Conservation (phyloP, 2,113 vertebrate genomes). For the Barbus barbus region DNA sequence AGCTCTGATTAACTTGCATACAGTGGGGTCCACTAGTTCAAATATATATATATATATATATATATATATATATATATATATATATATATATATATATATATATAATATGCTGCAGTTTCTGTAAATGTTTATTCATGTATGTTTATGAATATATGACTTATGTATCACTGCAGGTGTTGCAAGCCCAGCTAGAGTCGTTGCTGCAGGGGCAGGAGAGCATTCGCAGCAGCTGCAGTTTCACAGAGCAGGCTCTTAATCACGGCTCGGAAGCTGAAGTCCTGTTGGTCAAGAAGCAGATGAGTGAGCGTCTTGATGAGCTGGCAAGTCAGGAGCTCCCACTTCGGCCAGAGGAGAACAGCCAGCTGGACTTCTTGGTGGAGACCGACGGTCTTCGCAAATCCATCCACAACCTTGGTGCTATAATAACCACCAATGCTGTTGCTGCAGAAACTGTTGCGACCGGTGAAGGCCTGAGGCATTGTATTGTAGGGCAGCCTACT, state of each 20-base stretch:
- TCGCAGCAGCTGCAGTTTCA: conserved; percentile 92
- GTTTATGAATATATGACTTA: background rate
- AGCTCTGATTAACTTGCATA: background rate
- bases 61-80: too few species aligned
- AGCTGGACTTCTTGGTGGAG: conserved; percentile 91
- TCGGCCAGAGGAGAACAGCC: conserved; percentile 90
- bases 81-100: too few species aligned
- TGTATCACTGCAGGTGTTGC: conserved; percentile 82
- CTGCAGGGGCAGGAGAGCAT: conserved; percentile 93
- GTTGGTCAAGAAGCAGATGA: conserved; percentile 96
- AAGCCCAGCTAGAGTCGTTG: conserved; percentile 88
- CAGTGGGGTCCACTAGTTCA: background rate
- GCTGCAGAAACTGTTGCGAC: conserved; percentile 92
- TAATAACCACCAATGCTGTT: conserved; percentile 90
- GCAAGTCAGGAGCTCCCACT: conserved; percentile 84
- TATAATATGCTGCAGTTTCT: background rate
- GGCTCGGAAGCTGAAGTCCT: conserved; percentile 94
- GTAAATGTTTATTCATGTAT: background rate
- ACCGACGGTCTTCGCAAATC: conserved; percentile 95
- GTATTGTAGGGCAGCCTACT: conserved; percentile 86
- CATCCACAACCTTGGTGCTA: conserved; percentile 94
- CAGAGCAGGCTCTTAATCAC: conserved; percentile 88
- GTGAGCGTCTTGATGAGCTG: conserved; percentile 87
- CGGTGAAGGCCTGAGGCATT: conserved; percentile 90
- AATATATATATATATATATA: too few species aligned